Evolutionary conservation across 2,113 vertebrate genomes (phyloP).

Genomic region (Saccopteryx bilineata): DNA sequence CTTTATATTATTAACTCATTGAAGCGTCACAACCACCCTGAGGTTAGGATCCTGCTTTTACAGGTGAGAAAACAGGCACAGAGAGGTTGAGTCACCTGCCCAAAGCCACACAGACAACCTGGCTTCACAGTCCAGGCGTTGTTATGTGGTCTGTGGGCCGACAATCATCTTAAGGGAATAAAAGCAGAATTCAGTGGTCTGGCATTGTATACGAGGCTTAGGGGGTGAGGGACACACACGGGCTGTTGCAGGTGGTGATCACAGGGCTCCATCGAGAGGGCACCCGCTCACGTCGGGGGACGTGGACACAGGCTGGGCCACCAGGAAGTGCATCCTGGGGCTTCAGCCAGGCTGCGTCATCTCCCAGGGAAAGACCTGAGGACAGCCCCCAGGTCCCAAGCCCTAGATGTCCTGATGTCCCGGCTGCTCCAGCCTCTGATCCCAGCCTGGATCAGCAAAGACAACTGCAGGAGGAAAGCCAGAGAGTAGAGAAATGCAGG

Average conservation of each 20-base stretch:
- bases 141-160: not conserved
- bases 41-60: not conserved
- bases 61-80: not conserved
- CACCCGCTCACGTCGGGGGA: accelerated
- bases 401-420: not conserved
- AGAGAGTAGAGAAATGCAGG: not conserved
- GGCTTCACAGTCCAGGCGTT: not conserved
- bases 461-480: not conserved
- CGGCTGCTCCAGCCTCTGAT: not conserved
- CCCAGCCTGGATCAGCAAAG: not conserved
- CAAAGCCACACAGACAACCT: not conserved
- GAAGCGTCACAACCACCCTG: not conserved
- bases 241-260: not conserved
- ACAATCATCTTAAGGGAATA: not conserved
- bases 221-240: accelerated
- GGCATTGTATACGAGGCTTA: not conserved
- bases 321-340: accelerated
- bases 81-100: not conserved
- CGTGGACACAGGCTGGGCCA: not conserved
- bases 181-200: not conserved
- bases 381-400: not conserved
- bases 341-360: not conserved
- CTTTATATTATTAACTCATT: not conserved
- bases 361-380: not conserved
- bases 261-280: not conserved